Percentiles rank a stretch among this genome's conserved stretches.
These are phyloP conservation scores for Bibio marci DNA, from an alignment of 2,888 invertebrate species.

Conservation along the genomic window DNA sequence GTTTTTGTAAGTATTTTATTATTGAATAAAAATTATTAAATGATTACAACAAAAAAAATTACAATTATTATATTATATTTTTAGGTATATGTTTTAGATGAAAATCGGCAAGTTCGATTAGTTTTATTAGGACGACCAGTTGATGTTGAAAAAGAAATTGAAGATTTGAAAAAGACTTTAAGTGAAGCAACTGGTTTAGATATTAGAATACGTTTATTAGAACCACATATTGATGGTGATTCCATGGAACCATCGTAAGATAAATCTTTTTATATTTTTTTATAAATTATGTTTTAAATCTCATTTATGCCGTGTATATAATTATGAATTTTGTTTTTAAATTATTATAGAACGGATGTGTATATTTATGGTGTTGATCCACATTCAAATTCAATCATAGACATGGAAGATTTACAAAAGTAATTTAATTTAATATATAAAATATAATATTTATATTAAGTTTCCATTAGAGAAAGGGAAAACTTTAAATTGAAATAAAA, in stretches of 20 bases:
- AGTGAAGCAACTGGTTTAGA: slow-evolving; percentile 62
- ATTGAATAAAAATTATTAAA: no score
- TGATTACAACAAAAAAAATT: no score
- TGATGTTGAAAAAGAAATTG: slow-evolving; percentile 53
- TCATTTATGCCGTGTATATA: neutral
- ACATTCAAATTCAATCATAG: slow-evolving; percentile 60
- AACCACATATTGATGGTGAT: slow-evolving; percentile 43
- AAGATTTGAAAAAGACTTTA: slow-evolving; percentile 48
- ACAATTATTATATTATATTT: neutral
- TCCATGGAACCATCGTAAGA: slow-evolving; percentile 31
- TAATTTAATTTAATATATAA: slow-evolving; percentile 29
- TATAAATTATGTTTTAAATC: neutral
- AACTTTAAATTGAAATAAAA: no score
- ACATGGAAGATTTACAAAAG: slow-evolving; percentile 63
- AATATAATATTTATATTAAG: no score
- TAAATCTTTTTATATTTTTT: neutral
- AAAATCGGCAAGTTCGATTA: slow-evolving; percentile 61
- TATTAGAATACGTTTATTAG: slow-evolving; percentile 57
- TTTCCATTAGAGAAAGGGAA: no score
- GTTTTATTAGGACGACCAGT: slow-evolving; percentile 60
- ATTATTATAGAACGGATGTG: slow-evolving; percentile 76
- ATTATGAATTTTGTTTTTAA: slow-evolving; percentile 19
- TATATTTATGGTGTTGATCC: slow-evolving; percentile 76
- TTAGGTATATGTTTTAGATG: slow-evolving; percentile 69
- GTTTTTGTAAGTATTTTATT: slow-evolving; percentile 49